Conservation (phyloP, 2,797 vertebrate genomes). For the Decapterus maruadsi region DNA sequence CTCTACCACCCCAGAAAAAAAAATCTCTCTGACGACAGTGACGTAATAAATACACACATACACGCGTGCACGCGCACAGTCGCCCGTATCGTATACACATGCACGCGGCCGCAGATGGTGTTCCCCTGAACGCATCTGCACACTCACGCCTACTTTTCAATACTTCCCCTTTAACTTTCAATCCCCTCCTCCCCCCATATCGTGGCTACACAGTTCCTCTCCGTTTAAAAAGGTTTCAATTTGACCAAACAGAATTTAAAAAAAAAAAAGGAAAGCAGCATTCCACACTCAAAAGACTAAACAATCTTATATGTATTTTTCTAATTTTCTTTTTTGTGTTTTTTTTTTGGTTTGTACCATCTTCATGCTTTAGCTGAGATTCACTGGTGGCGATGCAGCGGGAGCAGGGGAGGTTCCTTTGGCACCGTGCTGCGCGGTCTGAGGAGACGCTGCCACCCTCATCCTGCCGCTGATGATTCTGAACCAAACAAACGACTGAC, state of each 20-base stretch:
- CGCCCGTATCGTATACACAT: slow-evolving; percentile 9
- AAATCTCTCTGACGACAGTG: slow-evolving; percentile 83
- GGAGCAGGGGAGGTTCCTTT: slow-evolving; percentile 40
- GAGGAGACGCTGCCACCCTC: slow-evolving; percentile 33
- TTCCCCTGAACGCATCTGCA: slow-evolving; percentile 66
- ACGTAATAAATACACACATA: slow-evolving; percentile 61
- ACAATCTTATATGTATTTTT: slow-evolving; percentile 66
- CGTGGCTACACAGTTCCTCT: slow-evolving; percentile 54
- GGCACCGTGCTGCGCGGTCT: slow-evolving; percentile 45
- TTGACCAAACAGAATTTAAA: slow-evolving; percentile 48
- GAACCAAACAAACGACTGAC: slow-evolving; percentile 1
- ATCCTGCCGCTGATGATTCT: slow-evolving; percentile 5
- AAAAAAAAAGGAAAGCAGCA: slow-evolving; percentile 65
- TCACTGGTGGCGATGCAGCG: slow-evolving; percentile 20
- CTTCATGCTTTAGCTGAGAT: slow-evolving; percentile 61
- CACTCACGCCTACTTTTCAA: slow-evolving; percentile 50
- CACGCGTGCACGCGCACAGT: slow-evolving; percentile 15
- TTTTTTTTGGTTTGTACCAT: slow-evolving; percentile 62
- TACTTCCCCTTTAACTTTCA: slow-evolving; percentile 23
- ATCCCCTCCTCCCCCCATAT: neutral
- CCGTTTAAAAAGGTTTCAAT: slow-evolving; percentile 38
- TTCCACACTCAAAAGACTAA: slow-evolving; percentile 76
- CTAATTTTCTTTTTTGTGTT: slow-evolving; percentile 34
- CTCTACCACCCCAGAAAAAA: slow-evolving; percentile 42
- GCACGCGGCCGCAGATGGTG: slow-evolving; percentile 44